phyloP scores from a whole-genome alignment of 2,797 vertebrate genomes.

The Rallus crepitans region DNA sequence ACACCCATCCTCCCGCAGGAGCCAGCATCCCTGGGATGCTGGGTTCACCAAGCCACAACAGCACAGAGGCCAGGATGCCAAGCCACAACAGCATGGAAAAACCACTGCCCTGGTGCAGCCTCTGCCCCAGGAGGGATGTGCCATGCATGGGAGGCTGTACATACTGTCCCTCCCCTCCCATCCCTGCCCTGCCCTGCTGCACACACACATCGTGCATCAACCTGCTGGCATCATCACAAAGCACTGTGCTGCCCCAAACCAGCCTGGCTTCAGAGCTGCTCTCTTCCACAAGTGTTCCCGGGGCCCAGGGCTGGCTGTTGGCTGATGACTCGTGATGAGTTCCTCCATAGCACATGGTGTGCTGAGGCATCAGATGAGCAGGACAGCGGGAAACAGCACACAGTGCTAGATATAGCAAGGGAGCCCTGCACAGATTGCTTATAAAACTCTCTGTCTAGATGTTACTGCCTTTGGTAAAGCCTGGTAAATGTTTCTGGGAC shows the following conservation, averaged over 20 bases:
- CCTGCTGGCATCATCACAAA: neutral
- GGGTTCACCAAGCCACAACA: neutral
- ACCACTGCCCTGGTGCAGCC: neutral
- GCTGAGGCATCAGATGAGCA: neutral
- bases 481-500: slow-evolving; percentile 46
- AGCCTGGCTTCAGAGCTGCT: neutral
- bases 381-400: neutral
- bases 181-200: neutral
- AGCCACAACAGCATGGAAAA: neutral
- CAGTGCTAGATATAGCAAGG: neutral
- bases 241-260: too few species aligned
- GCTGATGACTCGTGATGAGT: neutral
- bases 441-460: neutral
- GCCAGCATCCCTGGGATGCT: neutral
- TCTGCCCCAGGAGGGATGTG: neutral
- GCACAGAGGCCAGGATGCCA: neutral
- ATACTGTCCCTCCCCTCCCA: neutral
- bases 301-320: neutral
- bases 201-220: fast-evolving
- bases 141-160: neutral
- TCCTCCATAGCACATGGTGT: neutral
- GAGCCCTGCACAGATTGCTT: neutral
- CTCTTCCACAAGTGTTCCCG: fast-evolving
- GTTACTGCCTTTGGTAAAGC: slow-evolving; percentile 44
- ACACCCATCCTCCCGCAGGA: fast-evolving